Conservation (phyloP, 2,797 vertebrate genomes). For the Pseudocheirus occidentalis region DNA sequence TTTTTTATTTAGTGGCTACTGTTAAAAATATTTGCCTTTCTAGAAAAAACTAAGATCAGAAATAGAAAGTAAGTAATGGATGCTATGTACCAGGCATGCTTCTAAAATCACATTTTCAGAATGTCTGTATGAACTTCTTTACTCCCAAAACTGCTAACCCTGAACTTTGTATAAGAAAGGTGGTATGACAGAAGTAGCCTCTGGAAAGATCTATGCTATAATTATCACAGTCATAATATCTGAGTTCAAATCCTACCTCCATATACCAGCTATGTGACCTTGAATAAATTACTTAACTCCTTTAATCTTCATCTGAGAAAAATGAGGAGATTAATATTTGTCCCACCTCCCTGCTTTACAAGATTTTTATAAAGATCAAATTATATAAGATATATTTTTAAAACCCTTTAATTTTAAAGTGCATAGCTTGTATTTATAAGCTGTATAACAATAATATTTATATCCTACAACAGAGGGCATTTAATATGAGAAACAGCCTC, state of each 20-base stretch:
- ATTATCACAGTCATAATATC: neutral
- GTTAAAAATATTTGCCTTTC: constrained; percentile 22
- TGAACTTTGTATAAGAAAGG: neutral
- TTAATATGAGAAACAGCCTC: neutral
- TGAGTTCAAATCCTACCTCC: neutral
- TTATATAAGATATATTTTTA: neutral
- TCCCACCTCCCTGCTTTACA: neutral
- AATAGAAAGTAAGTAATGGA: constrained; percentile 14
- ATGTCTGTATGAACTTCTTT: neutral
- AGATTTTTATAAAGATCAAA: neutral
- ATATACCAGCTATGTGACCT: neutral
- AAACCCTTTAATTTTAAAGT: neutral
- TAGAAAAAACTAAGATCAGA: constrained; percentile 33
- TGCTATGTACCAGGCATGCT: neutral
- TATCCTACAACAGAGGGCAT: neutral
- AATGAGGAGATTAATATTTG: neutral
- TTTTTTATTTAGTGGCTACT: neutral
- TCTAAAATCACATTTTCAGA: constrained; percentile 2
- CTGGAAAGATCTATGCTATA: neutral
- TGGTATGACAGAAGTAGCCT: neutral
- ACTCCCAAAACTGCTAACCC: constrained; percentile 13
- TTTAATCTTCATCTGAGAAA: neutral
- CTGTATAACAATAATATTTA: neutral
- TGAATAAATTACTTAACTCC: neutral
- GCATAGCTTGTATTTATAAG: neutral